Percentiles rank a stretch among this genome's conserved stretches.
These are phyloP conservation scores for Clupea harengus DNA, from an alignment of 2,113 vertebrate species.

Conservation along the genomic window DNA sequence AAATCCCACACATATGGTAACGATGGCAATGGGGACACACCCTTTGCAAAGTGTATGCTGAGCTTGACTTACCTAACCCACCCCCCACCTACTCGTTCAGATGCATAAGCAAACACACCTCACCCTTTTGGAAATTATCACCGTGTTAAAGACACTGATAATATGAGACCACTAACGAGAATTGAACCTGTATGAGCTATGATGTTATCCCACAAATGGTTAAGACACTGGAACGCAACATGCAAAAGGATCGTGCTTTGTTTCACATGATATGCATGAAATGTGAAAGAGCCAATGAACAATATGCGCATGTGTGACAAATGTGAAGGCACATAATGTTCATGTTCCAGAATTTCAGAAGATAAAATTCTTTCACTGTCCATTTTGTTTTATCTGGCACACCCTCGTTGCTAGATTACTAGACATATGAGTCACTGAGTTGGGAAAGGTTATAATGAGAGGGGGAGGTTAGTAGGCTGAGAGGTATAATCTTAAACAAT, in stretches of 20 bases:
- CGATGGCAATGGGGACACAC: neutral
- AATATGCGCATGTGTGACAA: too few relatives aligned
- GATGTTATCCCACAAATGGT: too few relatives aligned
- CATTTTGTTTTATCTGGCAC: neutral
- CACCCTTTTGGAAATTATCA: neutral
- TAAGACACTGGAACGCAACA: too few relatives aligned
- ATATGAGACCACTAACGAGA: too few relatives aligned
- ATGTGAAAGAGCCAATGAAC: too few relatives aligned
- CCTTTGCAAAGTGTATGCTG: neutral
- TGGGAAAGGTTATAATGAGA: constrained; percentile 16
- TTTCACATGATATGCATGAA: too few relatives aligned
- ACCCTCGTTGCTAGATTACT: neutral
- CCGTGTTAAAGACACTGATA: too few relatives aligned
- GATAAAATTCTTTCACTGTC: neutral
- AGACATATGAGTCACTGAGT: constrained; percentile 38
- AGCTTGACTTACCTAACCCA: neutral
- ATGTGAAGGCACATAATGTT: too few relatives aligned
- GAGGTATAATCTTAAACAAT: neutral
- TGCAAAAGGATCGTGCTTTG: too few relatives aligned
- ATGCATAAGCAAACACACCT: neutral
- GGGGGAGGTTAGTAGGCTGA: neutral
- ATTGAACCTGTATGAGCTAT: too few relatives aligned
- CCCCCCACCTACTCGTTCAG: neutral
- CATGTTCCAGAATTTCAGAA: too few relatives aligned
- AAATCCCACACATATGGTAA: neutral